These are phyloP conservation scores for Panthera tigris DNA, from an alignment of 2,113 vertebrate genomes.

Conservation along the genomic window DNA sequence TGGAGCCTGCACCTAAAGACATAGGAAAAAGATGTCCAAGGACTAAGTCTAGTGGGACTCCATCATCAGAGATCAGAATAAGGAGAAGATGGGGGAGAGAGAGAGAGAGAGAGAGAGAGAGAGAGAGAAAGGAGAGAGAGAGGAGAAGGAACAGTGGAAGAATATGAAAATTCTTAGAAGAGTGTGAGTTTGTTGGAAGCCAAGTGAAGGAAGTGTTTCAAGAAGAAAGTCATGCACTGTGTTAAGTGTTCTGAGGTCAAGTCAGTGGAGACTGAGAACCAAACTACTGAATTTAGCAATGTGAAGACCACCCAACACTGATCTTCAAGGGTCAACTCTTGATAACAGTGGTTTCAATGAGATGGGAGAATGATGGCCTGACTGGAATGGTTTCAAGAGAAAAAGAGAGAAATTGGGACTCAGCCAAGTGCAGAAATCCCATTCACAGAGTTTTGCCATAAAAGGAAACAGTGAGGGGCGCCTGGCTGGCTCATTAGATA, in stretches of 20 bases:
- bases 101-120: too few species aligned
- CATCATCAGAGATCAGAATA: not conserved
- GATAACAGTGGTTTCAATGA: not conserved
- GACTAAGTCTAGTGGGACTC: not conserved
- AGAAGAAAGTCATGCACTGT: not conserved
- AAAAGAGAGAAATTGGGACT: not conserved
- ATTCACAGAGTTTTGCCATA: not conserved
- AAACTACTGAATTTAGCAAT: not conserved
- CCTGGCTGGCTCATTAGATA: not conserved
- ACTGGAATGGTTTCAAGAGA: not conserved
- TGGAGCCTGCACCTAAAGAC: not conserved
- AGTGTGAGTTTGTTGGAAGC: not conserved
- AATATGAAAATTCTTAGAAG: not conserved
- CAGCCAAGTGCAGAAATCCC: not conserved
- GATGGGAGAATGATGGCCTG: not conserved
- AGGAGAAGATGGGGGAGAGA: not conserved
- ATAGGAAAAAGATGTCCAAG: not conserved
- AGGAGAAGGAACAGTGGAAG: not conserved
- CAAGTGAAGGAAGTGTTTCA: not conserved
- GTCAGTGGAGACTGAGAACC: not conserved
- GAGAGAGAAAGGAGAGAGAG: too few species aligned
- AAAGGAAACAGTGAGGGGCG: not conserved
- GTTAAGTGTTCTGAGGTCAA: not conserved
- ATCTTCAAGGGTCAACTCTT: not conserved
- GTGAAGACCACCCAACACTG: not conserved